Base-by-base conservation (phyloP, 2,888 invertebrate species). In the Miltochrista miniata region DNA sequence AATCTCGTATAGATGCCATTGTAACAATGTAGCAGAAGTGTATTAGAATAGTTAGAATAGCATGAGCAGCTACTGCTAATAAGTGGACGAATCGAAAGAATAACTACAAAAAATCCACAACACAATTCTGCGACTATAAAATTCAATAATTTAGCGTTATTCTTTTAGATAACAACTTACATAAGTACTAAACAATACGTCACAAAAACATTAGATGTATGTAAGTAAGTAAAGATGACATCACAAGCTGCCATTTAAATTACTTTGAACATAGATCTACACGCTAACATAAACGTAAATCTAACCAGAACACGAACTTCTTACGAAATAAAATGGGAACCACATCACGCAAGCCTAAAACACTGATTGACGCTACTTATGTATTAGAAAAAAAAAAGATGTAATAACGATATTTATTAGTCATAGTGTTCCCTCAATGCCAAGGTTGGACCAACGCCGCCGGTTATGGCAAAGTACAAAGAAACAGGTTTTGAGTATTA, bases 361-460 rank as follows among this genome's bases (percentile, higher is more conserved):
- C 18, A 69, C 50, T 48, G 65, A 49, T 67, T 68, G 61, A 72
- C 62, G 73, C 73, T 74, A 79, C 61, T 53, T 46, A 31, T 46
- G 46, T 50, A 56, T 45, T 56, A 59, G 59, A 59, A 59, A 65
- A 66, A 70, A 68, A 70, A 70, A 31, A 31, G 11, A 31, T n/a
- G 10, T 31, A 65, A 46, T 46, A 56, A 56, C 60, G 54, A 69
- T 57, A 74, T 87, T 83, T 57, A 74, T 87, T 83, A 84, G 78
- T 86, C 87, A 86, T 72, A 74, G 75, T 62, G 74, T 74, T 77
- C 70, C 75, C 76, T 72, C 90, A 89, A 85, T 90, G 89, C 87
- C 90, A 90, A 90, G 90, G 89, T 79, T 81, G 77, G 61, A 55
- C 61, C 61, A 65, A 60, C 60, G 58, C n/a, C 40, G 64, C 49